Evolutionary conservation across 2,797 vertebrate genomes (phyloP), one percentile per base, ranked within the genome.

Genomic region (Psittacula derbiana): DNA sequence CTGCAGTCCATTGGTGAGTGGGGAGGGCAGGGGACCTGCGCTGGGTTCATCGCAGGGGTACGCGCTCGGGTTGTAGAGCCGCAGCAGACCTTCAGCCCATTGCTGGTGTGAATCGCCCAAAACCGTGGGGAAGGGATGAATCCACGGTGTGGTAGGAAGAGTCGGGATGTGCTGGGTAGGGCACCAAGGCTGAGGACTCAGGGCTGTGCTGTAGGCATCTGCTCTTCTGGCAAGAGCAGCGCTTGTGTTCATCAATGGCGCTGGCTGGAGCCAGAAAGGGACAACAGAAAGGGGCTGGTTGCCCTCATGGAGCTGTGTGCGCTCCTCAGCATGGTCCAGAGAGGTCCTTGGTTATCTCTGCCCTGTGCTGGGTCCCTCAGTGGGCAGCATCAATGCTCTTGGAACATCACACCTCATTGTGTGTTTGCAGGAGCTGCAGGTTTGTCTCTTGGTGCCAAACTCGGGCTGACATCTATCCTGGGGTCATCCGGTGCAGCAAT

Each of bases 401-500:
- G 9, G 25, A 8, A 7, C 6, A 10, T 55, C 25, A 4, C 2
- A 0, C 7, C 28, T 17, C 4, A 0, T 7, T 57, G 17, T 70
- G 8, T 60, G 47, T 46, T 55, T 23, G n/a, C 61, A 95, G 95
- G 92, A 53, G 55, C 83, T 36, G 72, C 60, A 11, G 91, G 80
- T 33, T 7, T 90, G 0, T 66, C 91, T 41, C 0, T 14, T 10
- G 49, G 3, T 33, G 0, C 67, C 49, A 31, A 82, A 8, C 1
- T 44, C 1, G 74, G 71, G 19, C 49, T 96, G 47, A 9, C 25
- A 0, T 2, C 58, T 27, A 1, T 0, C 2, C 25, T 79, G 15
- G 1, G 47, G 13, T 0, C 40, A 1, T 2, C 4, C 0, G 65
- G 84, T 10, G 87, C 7, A 23, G 6, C 1, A 20, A 0, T 0